These are phyloP conservation scores for Athalia circularis DNA, from an alignment of 2,888 invertebrate genomes.

Conservation along the genomic window DNA sequence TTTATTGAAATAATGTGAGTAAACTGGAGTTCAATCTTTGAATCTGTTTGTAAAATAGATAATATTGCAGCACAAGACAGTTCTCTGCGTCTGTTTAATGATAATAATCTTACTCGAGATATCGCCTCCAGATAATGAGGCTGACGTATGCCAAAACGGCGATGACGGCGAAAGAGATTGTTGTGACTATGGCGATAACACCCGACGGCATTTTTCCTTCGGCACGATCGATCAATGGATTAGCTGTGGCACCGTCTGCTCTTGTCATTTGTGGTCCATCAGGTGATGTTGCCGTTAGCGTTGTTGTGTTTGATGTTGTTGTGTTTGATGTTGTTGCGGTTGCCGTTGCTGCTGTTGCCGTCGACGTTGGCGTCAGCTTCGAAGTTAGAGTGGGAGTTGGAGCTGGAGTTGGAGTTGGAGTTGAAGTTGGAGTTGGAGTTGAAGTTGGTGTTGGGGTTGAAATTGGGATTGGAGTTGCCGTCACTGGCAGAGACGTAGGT, in stretches of 20 bases:
- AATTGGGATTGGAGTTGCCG: slow-evolving; percentile 19
- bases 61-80: too few relatives aligned
- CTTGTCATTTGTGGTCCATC: background rate
- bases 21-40: too few relatives aligned
- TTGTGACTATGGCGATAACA: slow-evolving; percentile 62
- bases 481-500: background rate
- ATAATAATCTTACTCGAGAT: slow-evolving; percentile 72
- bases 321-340: background rate
- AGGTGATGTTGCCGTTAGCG: slow-evolving; percentile 14
- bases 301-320: background rate
- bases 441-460: background rate
- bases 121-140: slow-evolving; percentile 72
- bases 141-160: slow-evolving; percentile 71
- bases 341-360: background rate
- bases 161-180: slow-evolving; percentile 66
- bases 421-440: background rate
- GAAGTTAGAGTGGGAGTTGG: background rate
- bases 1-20: too few relatives aligned
- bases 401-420: background rate
- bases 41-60: too few relatives aligned
- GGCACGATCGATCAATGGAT: slow-evolving; percentile 24
- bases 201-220: slow-evolving; percentile 59
- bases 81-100: background rate
- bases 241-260: background rate
- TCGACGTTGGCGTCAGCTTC: background rate